Base-by-base conservation (phyloP, 2,888 invertebrate species). In the Cephus rjabovi region DNA sequence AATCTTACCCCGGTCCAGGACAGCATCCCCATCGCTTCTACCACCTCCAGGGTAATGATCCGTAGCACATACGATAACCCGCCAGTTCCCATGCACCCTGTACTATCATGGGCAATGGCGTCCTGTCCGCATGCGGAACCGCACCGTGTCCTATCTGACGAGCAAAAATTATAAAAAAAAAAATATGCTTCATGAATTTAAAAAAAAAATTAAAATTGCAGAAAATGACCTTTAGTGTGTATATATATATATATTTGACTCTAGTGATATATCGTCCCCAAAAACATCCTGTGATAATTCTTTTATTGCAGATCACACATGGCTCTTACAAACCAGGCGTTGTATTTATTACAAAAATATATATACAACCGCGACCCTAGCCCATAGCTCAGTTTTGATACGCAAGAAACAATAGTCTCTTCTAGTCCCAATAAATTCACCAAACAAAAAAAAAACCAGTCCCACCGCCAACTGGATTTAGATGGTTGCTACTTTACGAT, bases 61-160 rank as follows among this genome's bases (percentile, higher is more conserved):
- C 90, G 91, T 91, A 88, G 87, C 85, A 85, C 88, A 85, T 84
- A 87, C 89, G 91, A 91, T 91, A 91, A 91, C 91, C 90, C 85
- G 75, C 82, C 76, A 80, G 34, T 12, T 34, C 71, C 71, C 71
- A 31, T 71, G 71, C 77, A 40, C 34, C 74, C 77, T 76, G 70
- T 76, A 78, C 76, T 1, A 11, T 68, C 30, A 3, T n/a, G 34
- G 40, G 68, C 34, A 35, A 56, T 73, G 70, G 40, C 70, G 74
- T 34, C 34, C 37, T 75, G 75, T 75, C 77, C 71, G 23, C 33
- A 33, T 71, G 34, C 30, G 71, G 12, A 34, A 71, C 71, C 71
- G 23, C 56, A 23, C 2, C 6, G 23, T 56, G 23, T 56, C 56
- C 9, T 56, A 56, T 56, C 23, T 56, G 56, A 56, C 56, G 56